Conservation (phyloP, 2,113 vertebrate species). For the Martes martes region DNA sequence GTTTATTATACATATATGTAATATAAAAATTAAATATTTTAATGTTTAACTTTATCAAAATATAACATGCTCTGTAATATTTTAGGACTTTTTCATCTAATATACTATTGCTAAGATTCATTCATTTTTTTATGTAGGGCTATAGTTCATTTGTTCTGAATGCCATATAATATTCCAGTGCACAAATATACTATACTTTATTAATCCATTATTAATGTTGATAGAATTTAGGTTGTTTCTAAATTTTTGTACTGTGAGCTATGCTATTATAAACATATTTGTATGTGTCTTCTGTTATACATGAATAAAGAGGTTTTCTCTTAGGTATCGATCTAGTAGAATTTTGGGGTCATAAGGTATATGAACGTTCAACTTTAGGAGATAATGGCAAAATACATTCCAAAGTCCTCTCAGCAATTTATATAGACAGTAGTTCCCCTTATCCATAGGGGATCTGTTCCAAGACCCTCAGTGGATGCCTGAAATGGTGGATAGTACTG, state of each 20-base stretch:
- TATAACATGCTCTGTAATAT: not conserved
- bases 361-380: not conserved
- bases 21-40: not conserved
- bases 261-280: not conserved
- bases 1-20: not conserved
- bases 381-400: not conserved
- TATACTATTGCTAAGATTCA: conserved; percentile 8
- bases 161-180: not conserved
- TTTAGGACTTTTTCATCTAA: conserved; percentile 14
- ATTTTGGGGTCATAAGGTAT: not conserved
- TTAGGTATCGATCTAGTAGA: not conserved
- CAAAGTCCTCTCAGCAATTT: not conserved
- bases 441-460: not conserved
- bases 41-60: conserved; percentile 19
- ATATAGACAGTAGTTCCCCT: not conserved
- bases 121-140: not conserved
- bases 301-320: not conserved
- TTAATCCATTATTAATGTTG: not conserved
- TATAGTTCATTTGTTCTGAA: conserved; percentile 15
- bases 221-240: conserved; percentile 6
- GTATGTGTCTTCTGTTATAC: not conserved
- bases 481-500: not conserved
- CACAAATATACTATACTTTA: not conserved
- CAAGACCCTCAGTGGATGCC: not conserved
- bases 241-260: not conserved